phyloP scores from a whole-genome alignment of 1,140 invertebrate genomes.

The Pseudomyrmex concolor region DNA sequence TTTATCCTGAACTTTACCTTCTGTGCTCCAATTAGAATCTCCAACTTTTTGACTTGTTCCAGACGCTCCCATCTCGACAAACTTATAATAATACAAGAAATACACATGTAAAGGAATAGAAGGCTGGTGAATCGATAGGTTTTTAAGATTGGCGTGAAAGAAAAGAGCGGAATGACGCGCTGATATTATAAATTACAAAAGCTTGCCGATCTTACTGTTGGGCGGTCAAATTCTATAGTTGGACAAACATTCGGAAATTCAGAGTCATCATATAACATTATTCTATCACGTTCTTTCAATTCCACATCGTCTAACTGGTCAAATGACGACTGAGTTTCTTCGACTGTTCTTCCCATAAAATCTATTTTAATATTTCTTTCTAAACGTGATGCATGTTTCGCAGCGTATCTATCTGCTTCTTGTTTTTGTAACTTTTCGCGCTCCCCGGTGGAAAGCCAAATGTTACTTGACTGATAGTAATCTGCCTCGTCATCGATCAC shows the following conservation, averaged over 20 bases:
- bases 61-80: constrained; percentile 21
- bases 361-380: constrained; percentile 91
- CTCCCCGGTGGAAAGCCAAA: constrained; percentile 92
- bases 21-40: constrained; percentile 51
- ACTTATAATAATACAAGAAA: constrained; percentile 54
- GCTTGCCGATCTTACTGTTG: constrained; percentile 65
- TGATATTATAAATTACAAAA: neutral
- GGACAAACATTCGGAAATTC: constrained; percentile 65
- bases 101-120: constrained; percentile 57
- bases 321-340: constrained; percentile 79
- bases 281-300: constrained; percentile 81
- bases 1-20: constrained; percentile 91
- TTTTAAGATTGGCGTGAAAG: neutral
- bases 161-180: no score
- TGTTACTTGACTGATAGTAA: constrained; percentile 93
- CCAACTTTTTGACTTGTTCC: neutral
- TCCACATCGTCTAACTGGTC: constrained; percentile 68
- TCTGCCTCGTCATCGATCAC: constrained; percentile 98
- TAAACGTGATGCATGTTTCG: constrained; percentile 89
- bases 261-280: constrained; percentile 62
- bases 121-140: neutral
- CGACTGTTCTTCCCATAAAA: constrained; percentile 90
- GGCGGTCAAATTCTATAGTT: constrained; percentile 73
- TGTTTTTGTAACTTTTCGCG: constrained; percentile 89
- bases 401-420: constrained; percentile 89